phyloP scores from a whole-genome alignment of 2,113 vertebrate genomes.

The Microcebus ravelobensis region DNA sequence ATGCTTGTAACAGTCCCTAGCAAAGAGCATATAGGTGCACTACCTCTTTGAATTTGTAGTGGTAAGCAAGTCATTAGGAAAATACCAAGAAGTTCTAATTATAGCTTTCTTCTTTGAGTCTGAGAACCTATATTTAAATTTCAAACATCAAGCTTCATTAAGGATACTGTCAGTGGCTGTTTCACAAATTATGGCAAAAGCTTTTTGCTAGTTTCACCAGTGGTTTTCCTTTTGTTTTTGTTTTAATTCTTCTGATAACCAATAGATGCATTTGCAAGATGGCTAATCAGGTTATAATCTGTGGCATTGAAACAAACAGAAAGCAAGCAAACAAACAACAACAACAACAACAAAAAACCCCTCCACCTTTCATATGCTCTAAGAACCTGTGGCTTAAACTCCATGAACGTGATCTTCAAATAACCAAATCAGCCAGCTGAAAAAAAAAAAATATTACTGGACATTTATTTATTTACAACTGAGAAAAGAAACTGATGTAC shows the following conservation, averaged over 20 bases:
- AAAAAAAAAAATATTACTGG: background rate
- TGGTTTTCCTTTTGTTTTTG: background rate
- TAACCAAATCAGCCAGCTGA: background rate
- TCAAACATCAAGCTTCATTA: background rate
- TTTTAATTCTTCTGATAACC: background rate
- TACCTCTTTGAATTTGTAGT: background rate
- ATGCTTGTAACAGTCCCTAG: background rate
- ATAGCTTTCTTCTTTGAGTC: background rate
- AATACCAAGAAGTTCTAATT: background rate
- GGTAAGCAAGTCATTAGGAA: background rate
- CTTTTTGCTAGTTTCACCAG: background rate
- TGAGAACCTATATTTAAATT: constrained; percentile 15
- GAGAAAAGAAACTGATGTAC: background rate
- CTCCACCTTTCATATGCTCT: background rate
- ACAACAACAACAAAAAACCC: background rate
- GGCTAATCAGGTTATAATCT: background rate
- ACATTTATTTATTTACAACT: background rate
- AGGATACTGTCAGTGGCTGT: background rate
- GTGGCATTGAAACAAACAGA: background rate
- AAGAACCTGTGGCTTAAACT: background rate
- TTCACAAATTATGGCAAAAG: background rate
- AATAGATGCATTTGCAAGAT: background rate
- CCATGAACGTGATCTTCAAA: background rate
- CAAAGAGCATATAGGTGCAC: background rate
- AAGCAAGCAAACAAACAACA: background rate